Evolutionary conservation across 2,113 vertebrate species (phyloP), one percentile per base, ranked within the genome.

Genomic region (Mesitornis unicolor): DNA sequence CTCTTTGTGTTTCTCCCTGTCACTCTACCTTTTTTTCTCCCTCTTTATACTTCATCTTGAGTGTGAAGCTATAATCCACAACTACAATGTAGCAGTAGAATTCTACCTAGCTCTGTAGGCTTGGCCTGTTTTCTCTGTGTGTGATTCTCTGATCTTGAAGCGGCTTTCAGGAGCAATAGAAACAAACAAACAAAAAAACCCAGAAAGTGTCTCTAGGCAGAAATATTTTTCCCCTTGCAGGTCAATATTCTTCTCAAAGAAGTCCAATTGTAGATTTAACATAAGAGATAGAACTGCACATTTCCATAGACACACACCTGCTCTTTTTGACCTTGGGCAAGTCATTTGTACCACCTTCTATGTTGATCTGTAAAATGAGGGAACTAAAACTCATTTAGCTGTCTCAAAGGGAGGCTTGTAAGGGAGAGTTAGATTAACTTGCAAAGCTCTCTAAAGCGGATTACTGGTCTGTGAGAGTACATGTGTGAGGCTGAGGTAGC

Each of bases 361-460:
- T 45, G 26, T 6, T 87, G 51, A 87, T 70, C 64, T 60, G 33
- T 63, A 67, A 83, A 86, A 74, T 50, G 35, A 84, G 18, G 33
- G 47, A 89, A 74, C 76, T 90, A 92, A 95, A 95, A 93, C 80
- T 95, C 80, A 89, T 92, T 95, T 90, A 92, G 73, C 51, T 90
- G 51, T 59, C 60, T 78, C 61, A 86, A 95, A 94, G 76, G 43
- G 64, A 95, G 77, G 60, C 51, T 63, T 93, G 76, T 63, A 90
- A 90, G 60, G 38, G 93, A 96, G 92, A 95, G 83, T 95, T 56
- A 63, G 68, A 95, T 91, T 93, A 95, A 95, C 64, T 87, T 56
- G 73, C 73, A 95, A 19, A 95, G 71, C 83, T 88, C 36, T 68
- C 54, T 47, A 4, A 94, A 75, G 80, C 81, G 48, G 91, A 95